A percentile compares a stretch with the other conserved stretches of the same genome.
These are phyloP conservation scores for Cirrhinus mrigala DNA, from an alignment of 2,797 vertebrate genomes.

Conservation along the genomic window DNA sequence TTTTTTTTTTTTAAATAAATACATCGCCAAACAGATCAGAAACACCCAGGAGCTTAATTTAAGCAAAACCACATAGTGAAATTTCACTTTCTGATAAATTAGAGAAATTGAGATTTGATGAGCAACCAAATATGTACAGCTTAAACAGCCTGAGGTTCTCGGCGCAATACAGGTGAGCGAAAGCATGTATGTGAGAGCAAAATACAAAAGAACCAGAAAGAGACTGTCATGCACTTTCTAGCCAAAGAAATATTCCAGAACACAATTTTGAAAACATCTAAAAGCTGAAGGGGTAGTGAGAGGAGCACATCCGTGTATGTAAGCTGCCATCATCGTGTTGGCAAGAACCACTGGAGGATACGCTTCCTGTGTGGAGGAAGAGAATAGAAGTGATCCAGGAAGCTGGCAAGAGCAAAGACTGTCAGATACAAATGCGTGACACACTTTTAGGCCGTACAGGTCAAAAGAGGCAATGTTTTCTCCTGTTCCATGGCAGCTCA, in stretches of 20 bases:
- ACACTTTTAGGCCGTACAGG: constrained; percentile 55
- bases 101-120: constrained; percentile 33
- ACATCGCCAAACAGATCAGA: constrained; percentile 48
- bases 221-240: constrained; percentile 20
- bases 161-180: background rate
- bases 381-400: constrained; percentile 46
- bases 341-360: constrained; percentile 47
- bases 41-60: constrained; percentile 50
- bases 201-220: background rate
- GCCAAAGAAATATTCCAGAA: constrained; percentile 20
- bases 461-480: constrained; percentile 55
- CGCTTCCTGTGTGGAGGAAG: constrained; percentile 37
- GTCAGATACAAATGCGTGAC: constrained; percentile 57
- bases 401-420: constrained; percentile 50
- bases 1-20: constrained; percentile 56
- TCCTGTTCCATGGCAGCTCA: constrained; percentile 45
- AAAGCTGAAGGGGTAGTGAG: constrained; percentile 25
- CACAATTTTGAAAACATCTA: constrained; percentile 40
- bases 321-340: constrained; percentile 31
- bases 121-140: constrained; percentile 38
- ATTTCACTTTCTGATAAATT: constrained; percentile 46
- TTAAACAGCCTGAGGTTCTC: constrained; percentile 36
- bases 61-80: constrained; percentile 47
- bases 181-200: background rate
- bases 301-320: constrained; percentile 15